Percentiles rank a stretch among this genome's conserved stretches.
These are phyloP conservation scores for Telmatherina bonti DNA, from an alignment of 2,797 vertebrate genomes.

Conservation along the genomic window DNA sequence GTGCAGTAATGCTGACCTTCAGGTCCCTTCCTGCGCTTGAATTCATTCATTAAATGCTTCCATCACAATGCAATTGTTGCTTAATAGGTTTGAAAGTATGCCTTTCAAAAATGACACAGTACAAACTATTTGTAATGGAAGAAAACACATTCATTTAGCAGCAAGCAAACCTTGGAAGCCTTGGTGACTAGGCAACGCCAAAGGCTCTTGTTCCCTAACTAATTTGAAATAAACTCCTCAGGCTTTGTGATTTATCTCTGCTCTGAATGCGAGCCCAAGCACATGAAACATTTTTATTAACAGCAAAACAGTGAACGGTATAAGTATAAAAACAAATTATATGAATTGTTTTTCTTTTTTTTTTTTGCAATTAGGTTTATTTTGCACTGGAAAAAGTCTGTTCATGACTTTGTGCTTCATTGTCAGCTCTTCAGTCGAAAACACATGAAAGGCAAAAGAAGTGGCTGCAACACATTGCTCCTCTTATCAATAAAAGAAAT, in stretches of 20 bases:
- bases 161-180: constrained; percentile 7
- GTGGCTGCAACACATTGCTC: neutral
- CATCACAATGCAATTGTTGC: neutral
- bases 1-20: constrained; percentile 1
- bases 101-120: constrained; percentile 4
- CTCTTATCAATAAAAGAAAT: neutral
- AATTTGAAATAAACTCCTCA: neutral
- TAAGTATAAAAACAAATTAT: constrained; percentile 33
- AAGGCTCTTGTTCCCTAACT: neutral
- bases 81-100: neutral
- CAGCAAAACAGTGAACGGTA: neutral
- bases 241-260: neutral
- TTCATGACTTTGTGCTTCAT: constrained; percentile 18
- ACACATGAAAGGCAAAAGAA: neutral
- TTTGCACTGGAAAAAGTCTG: constrained; percentile 19
- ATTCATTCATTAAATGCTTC: neutral
- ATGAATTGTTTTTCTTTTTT: neutral
- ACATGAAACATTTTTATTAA: constrained; percentile 3
- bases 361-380: constrained; percentile 33
- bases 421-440: constrained; percentile 37
- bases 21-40: constrained; percentile 1
- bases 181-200: neutral
- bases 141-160: constrained; percentile 4
- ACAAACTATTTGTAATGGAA: neutral
- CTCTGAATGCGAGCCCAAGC: neutral